A percentile compares a stretch with the other conserved stretches of the same genome.
phyloP scores from a whole-genome alignment of 2,797 vertebrate genomes.

The Pseudochirops corinnae region DNA sequence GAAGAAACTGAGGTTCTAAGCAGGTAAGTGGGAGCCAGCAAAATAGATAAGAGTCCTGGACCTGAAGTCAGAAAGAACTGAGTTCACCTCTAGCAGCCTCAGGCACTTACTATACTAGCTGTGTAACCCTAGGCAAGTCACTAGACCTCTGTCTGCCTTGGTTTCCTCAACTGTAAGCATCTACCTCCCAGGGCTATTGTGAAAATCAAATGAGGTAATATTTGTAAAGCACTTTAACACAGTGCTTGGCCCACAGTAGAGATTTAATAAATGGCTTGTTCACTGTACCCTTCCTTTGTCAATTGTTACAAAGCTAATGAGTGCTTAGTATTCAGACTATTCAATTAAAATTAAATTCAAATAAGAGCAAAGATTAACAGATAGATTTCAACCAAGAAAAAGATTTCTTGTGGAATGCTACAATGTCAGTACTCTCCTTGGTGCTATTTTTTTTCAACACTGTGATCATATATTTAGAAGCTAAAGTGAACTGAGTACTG shows the following conservation, averaged over 20 bases:
- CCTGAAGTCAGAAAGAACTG: neutral
- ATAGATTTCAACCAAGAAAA: neutral
- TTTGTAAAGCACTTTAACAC: neutral
- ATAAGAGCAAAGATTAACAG: neutral
- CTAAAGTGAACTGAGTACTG: neutral
- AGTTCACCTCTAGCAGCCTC: neutral
- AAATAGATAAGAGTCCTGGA: neutral
- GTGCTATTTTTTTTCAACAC: neutral
- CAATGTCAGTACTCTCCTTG: neutral
- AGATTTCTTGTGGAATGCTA: neutral
- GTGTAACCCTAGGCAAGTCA: neutral
- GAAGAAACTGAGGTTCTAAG: neutral
- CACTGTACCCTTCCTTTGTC: neutral
- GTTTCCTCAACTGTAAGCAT: neutral
- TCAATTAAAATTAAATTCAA: neutral
- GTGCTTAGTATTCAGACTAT: neutral
- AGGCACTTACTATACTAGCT: neutral
- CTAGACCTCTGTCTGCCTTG: neutral
- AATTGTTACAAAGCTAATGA: neutral
- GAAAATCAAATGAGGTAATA: neutral
- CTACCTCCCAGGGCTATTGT: neutral
- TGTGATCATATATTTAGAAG: neutral
- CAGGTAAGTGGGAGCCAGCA: neutral
- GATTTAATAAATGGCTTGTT: neutral
- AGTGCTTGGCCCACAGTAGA: neutral